Conservation (phyloP, 2,888 invertebrate genomes). For the Oligia fasciuncula region DNA sequence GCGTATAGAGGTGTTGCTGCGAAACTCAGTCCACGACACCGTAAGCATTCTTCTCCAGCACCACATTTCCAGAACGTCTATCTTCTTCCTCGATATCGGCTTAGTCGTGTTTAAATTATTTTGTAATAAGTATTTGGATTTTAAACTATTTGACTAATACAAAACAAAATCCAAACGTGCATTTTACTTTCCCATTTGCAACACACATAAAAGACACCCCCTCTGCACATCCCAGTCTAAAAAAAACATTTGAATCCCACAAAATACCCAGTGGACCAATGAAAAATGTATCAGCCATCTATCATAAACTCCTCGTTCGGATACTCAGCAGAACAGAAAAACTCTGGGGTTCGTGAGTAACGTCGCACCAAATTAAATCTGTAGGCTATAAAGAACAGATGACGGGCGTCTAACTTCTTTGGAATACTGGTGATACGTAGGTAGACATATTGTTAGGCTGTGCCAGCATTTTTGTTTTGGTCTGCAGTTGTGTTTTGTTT, state of each 20-base stretch:
- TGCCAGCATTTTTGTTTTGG: not conserved
- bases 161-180: not conserved
- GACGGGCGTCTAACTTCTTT: constrained; percentile 79
- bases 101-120: not conserved
- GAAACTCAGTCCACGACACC: no score
- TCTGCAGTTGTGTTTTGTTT: not conserved
- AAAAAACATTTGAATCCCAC: constrained; percentile 37
- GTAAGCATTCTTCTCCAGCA: no score
- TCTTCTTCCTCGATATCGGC: no score
- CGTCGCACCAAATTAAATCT: constrained; percentile 88
- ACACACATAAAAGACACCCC: constrained; percentile 18
- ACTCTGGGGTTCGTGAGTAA: constrained; percentile 85
- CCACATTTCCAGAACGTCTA: no score
- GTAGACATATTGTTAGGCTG: constrained; percentile 10
- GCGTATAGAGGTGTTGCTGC: no score
- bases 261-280: constrained; percentile 69
- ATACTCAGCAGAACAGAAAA: constrained; percentile 81
- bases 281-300: constrained; percentile 87
- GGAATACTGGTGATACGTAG: constrained; percentile 19
- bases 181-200: not conserved
- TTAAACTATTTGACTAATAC: not conserved
- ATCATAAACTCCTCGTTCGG: constrained; percentile 84
- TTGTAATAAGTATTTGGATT: not conserved
- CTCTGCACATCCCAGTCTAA: not conserved
- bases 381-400: constrained; percentile 86